Evolutionary conservation across 2,113 vertebrate species (phyloP).

Genomic region (Ariopsis seemanni): DNA sequence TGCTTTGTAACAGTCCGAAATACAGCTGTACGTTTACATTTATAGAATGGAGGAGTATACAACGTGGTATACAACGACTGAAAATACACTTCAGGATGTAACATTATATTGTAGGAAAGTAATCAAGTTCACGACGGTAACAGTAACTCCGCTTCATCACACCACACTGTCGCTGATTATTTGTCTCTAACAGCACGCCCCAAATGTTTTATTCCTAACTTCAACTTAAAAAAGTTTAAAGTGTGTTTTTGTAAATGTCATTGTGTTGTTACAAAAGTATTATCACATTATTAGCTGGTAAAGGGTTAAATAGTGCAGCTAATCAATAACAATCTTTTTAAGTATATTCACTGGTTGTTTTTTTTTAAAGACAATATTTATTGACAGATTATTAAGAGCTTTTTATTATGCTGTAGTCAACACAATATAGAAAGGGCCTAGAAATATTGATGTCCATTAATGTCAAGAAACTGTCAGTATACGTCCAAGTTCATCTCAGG

Average conservation of each 20-base stretch:
- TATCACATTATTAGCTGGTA: background rate
- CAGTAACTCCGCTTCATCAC: background rate
- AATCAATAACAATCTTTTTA: slow-evolving; percentile 35
- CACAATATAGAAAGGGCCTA: slow-evolving; percentile 1
- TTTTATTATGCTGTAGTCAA: background rate
- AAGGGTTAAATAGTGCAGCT: background rate
- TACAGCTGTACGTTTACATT: background rate
- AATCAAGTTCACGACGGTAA: background rate
- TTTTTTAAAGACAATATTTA: background rate
- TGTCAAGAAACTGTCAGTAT: background rate
- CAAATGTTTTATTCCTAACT: background rate
- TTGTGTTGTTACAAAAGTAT: background rate
- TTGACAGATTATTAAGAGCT: slow-evolving; percentile 10
- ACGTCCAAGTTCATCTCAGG: background rate
- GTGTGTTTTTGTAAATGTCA: background rate
- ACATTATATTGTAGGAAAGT: background rate
- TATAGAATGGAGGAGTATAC: no score
- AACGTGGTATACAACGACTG: background rate
- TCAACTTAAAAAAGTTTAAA: background rate
- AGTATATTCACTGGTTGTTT: background rate
- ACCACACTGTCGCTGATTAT: background rate
- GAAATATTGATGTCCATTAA: background rate
- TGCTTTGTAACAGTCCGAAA: background rate
- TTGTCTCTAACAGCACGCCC: background rate
- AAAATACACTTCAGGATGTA: background rate